phyloP scores from a whole-genome alignment of 2,888 invertebrate genomes.

The Stegophylla sp. region DNA sequence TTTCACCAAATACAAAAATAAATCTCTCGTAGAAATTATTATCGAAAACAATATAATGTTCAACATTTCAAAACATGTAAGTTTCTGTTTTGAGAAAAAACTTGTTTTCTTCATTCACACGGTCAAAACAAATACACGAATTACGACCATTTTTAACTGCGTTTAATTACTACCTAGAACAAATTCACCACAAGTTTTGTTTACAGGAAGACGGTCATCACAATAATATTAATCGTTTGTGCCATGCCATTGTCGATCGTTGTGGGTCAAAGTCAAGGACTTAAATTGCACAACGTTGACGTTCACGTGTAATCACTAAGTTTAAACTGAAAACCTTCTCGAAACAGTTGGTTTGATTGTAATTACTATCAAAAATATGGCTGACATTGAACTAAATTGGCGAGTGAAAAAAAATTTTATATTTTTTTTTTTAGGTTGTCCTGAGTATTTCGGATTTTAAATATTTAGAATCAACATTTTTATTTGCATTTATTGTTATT shows the following conservation, averaged over 20 bases:
- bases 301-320: constrained; percentile 4
- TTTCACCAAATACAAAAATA: no score
- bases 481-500: no score
- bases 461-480: no score
- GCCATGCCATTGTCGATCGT: constrained; percentile 28
- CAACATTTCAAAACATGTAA: no score
- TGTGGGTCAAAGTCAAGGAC: constrained; percentile 56
- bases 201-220: constrained; percentile 55
- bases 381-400: constrained; percentile 10
- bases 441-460: neutral
- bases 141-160: constrained; percentile 3
- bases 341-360: neutral
- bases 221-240: constrained; percentile 22
- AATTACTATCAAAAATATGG: constrained; percentile 6
- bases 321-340: constrained; percentile 26
- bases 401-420: neutral
- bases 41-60: no score
- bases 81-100: no score
- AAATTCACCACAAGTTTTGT: constrained; percentile 26
- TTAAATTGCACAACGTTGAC: constrained; percentile 32
- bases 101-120: no score
- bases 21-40: no score
- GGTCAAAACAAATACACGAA: no score
- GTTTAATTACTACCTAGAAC: constrained; percentile 19
- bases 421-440: no score